Percentiles rank a stretch among this genome's conserved stretches.
These are phyloP conservation scores for Octodon degus DNA, from an alignment of 2,113 vertebrate species.

Conservation along the genomic window DNA sequence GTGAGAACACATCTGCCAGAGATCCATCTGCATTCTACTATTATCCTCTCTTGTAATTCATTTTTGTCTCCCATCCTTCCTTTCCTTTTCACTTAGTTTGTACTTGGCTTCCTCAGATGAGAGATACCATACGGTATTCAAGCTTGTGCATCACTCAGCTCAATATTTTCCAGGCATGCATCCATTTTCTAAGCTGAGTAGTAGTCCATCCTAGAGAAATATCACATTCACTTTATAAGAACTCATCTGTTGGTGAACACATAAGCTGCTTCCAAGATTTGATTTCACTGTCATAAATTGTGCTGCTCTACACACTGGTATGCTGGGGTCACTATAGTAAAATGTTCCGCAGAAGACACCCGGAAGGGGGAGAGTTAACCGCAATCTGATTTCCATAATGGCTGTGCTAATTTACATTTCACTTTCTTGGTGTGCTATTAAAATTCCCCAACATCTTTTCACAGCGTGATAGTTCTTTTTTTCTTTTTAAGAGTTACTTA, in stretches of 20 bases:
- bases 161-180: background rate
- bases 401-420: background rate
- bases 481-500: too few relatives aligned
- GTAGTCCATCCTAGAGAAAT: background rate
- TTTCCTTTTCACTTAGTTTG: background rate
- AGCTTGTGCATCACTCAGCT: background rate
- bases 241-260: background rate
- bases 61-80: background rate
- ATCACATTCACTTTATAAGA: background rate
- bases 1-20: background rate
- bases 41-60: too few relatives aligned
- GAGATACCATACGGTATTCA: background rate
- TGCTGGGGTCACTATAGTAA: too few relatives aligned
- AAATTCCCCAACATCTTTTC: background rate
- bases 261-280: background rate
- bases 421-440: background rate
- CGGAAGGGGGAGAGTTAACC: background rate
- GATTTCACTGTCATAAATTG: background rate
- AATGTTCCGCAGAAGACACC: background rate
- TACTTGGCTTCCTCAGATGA: background rate
- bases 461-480: background rate
- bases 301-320: background rate
- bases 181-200: background rate
- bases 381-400: background rate
- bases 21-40: background rate